These are phyloP conservation scores for Microcebus griseorufus DNA, from an alignment of 2,113 vertebrate genomes.

Conservation along the genomic window DNA sequence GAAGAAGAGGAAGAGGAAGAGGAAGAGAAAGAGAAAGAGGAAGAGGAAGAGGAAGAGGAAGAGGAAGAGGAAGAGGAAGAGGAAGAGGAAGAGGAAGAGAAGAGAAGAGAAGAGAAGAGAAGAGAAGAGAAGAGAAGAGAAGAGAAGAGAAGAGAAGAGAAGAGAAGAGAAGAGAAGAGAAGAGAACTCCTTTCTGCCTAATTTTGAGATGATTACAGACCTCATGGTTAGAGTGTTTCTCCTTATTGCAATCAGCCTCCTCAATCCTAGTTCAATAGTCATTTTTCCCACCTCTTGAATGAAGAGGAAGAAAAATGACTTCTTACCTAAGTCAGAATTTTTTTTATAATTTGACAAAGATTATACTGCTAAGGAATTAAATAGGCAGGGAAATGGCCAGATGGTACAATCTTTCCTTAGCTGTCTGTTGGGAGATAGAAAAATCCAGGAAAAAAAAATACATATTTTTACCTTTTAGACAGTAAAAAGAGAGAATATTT, in stretches of 20 bases:
- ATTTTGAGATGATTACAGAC: too few relatives aligned
- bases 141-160: too few relatives aligned
- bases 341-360: background rate
- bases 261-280: background rate
- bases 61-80: background rate
- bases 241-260: fast-evolving
- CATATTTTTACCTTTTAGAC: background rate
- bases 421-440: background rate
- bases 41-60: background rate
- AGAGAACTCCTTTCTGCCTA: background rate
- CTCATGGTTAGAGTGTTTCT: background rate
- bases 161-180: too few relatives aligned
- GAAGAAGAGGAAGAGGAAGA: too few relatives aligned
- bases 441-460: background rate
- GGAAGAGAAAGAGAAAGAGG: background rate
- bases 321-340: background rate
- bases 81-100: too few relatives aligned
- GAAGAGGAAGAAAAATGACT: background rate
- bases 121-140: too few relatives aligned
- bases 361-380: background rate
- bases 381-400: background rate
- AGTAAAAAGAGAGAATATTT: background rate
- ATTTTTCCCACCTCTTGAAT: background rate
- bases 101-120: background rate
- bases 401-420: too few relatives aligned